phyloP scores from a whole-genome alignment of 2,888 invertebrate genomes.

The Parnassius glacialis region DNA sequence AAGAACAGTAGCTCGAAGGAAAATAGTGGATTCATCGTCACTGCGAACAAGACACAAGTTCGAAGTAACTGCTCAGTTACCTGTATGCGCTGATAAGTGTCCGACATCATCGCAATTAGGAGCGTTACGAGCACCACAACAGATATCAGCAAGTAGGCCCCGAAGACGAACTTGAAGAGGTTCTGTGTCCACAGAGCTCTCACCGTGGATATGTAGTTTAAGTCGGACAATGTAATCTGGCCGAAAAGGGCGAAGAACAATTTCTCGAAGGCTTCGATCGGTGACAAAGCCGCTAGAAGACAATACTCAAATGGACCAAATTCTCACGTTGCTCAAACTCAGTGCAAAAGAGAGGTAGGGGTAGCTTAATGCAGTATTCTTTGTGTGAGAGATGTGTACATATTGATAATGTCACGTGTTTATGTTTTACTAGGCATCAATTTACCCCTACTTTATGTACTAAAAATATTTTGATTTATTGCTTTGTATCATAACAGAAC shows the following conservation, averaged over 20 bases:
- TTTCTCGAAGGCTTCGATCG: constrained; percentile 96
- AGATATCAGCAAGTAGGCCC: constrained; percentile 98
- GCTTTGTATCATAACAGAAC: constrained; percentile 29
- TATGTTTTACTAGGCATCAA: constrained; percentile 44
- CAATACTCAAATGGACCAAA: constrained; percentile 73
- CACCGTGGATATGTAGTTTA: constrained; percentile 85
- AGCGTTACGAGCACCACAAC: constrained; percentile 99
- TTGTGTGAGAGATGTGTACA: background rate
- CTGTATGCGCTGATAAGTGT: constrained; percentile 99
- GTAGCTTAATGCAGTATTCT: constrained; percentile 56
- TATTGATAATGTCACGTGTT: constrained; percentile 16
- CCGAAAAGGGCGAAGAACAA: constrained; percentile 99
- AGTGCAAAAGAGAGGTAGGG: constrained; percentile 45
- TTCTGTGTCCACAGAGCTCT: constrained; percentile 92
- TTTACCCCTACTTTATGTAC: constrained; percentile 46
- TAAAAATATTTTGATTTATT: constrained; percentile 22
- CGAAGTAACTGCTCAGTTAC: constrained; percentile 83
- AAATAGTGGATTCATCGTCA: constrained; percentile 93
- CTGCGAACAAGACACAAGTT: constrained; percentile 83
- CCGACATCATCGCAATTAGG: constrained; percentile 99
- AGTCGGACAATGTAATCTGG: constrained; percentile 92
- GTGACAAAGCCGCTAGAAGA: constrained; percentile 90
- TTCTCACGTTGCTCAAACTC: constrained; percentile 44
- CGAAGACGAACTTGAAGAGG: constrained; percentile 95
- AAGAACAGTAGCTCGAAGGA: constrained; percentile 99